Evolutionary conservation across 2,113 vertebrate genomes (phyloP), one percentile per base, ranked within the genome.

Genomic region (Pomatorhinus ruficollis): DNA sequence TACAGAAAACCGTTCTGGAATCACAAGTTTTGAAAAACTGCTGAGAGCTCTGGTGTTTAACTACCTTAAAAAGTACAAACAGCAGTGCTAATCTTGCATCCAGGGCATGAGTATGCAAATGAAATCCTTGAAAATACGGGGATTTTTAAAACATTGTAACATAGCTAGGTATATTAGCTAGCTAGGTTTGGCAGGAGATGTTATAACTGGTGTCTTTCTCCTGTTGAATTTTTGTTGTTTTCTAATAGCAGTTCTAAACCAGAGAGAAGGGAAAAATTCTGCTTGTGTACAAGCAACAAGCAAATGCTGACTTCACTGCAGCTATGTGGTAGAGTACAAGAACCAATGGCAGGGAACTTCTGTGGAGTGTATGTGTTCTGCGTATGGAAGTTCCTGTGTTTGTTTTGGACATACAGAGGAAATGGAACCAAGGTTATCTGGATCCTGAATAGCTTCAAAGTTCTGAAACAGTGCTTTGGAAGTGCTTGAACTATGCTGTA

Each of bases 361-460:
- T 61, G 37, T 61, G 64, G 22, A 52, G 14, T 27, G 24, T 60
- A 5, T 50, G 45, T 57, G 21, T 49, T 86, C 65, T 72, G 44
- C 37, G 10, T 60, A 21, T 87, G 83, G 24, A 59, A 83, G 81
- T 96, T 95, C 86, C 83, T 79, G 83, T 87, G 69, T 84, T 92
- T 97, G 57, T 89, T 91, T 84, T 68, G 65, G 74, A 64, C 12
- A 0, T 20, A 37, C 75, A 75, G 54, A 83, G 74, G 54, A 76
- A 91, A 87, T 74, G 30, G 50, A 79, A 15, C 74, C 75, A 77
- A 80, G 71, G 90, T 80, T 88, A 37, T 90, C 45, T 3, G 3
- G 44, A 56, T 76, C 47, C 72, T 42, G 64, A 79, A n/a, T 85
- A 72, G 83, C 78, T 87, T 60, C 0, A 9, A 69, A 60, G 49